Evolutionary conservation across 2,888 invertebrate species (phyloP), one percentile per base, ranked within the genome.

Genomic region (Holacanthella duospinosa): DNA sequence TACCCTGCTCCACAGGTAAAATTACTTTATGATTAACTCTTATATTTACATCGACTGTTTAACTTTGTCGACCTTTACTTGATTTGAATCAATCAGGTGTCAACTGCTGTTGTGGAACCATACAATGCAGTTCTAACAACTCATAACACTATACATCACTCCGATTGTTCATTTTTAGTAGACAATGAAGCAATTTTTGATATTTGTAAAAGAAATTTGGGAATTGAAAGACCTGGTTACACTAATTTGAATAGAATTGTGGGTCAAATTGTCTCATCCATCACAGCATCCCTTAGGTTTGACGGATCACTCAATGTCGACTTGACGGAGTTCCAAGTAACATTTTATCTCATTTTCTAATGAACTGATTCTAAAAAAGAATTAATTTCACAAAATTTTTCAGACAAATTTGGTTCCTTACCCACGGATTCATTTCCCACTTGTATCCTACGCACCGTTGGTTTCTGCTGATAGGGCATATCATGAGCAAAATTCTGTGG

Each of bases 221-320:
- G 93, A 79, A 93, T 94, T 75, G 93, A 92, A 76, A 85, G 94
- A 71, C 95, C 95, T 21, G 93, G 93, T 28, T 96, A 96, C 84
- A 92, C 93, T 75, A 96, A 96, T 81, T 80, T 96, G 76, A 96
- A 96, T 81, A 83, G 95, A 75, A 83, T 96, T 74, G 94, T 96
- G 75, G 93, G 93, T 57, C 94, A 95, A 79, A 93, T 95, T 61
- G 89, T 92, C 62, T 66, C 66, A 80, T 82, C 91, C 64, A 93
- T 93, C 78, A 93, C 93, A 4, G 93, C 93, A 64, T 93, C 93
- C 44, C 83, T 93, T 74, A 85, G 93, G 74, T 93, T 93, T 81
- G 92, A 90, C 80, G 92, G 92, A 77, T 91, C 92, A 71, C 84
- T 93, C 69, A 93, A 93, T 80, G 93, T 93, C 66, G 93, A 93